Conservation (phyloP, 2,888 invertebrate species). For the Timandra comae region DNA sequence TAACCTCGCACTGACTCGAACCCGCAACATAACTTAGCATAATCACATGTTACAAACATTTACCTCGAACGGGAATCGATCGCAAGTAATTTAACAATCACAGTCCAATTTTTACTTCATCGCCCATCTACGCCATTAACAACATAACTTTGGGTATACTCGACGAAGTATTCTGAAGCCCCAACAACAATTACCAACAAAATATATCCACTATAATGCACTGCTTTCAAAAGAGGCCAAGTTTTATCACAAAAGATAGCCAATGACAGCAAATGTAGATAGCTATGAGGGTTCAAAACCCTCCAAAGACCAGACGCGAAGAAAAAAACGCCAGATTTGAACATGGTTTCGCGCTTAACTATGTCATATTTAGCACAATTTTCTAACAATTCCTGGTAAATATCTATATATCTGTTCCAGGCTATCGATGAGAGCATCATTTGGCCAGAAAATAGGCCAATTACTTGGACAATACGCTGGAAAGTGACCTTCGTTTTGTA, state of each 20-base stretch:
- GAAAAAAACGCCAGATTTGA: constrained; percentile 85
- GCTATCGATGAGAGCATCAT: constrained; percentile 84
- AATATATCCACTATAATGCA: constrained; percentile 85
- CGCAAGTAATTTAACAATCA: too few species aligned
- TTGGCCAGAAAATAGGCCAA: constrained; percentile 82
- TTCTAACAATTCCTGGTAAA: constrained; percentile 87
- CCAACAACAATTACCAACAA: constrained; percentile 80
- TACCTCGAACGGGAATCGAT: too few species aligned
- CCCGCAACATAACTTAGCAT: too few species aligned
- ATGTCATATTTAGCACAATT: constrained; percentile 72
- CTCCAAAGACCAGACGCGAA: constrained; percentile 84
- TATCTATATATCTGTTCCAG: constrained; percentile 90
- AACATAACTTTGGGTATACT: too few species aligned
- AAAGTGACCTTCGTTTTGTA: constrained; percentile 83
- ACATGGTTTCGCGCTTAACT: constrained; percentile 71
- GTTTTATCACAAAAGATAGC: constrained; percentile 89
- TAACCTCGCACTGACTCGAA: too few species aligned
- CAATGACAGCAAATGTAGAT: constrained; percentile 83
- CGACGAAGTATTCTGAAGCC: constrained; percentile 82
- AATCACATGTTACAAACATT: too few species aligned
- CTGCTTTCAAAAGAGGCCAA: constrained; percentile 83
- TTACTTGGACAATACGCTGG: constrained; percentile 79
- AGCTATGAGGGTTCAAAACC: constrained; percentile 86
- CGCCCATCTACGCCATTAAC: too few species aligned
- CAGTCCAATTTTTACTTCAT: too few species aligned